phyloP scores from a whole-genome alignment of 1,140 invertebrate genomes.

The Leptinotarsa defecta region DNA sequence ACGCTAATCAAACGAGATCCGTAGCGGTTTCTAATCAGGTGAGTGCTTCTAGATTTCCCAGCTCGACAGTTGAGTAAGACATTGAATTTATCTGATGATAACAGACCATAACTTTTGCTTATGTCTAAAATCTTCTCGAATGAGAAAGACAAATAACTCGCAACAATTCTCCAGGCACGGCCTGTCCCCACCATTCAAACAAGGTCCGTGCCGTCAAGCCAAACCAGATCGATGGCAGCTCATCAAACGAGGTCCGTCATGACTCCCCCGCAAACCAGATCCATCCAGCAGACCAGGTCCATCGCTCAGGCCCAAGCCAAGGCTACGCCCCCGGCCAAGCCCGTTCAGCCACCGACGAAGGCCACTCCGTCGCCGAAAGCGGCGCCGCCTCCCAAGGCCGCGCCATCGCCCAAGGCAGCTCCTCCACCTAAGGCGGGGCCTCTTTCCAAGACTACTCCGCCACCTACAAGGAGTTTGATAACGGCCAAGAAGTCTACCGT shows the following conservation, averaged over 20 bases:
- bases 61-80: too few relatives aligned
- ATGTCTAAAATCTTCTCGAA: too few relatives aligned
- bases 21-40: background rate
- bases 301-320: background rate
- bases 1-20: background rate
- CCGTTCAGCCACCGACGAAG: slow-evolving; percentile 26
- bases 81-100: too few relatives aligned
- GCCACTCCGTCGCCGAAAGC: slow-evolving; percentile 8
- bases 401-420: background rate
- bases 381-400: slow-evolving; percentile 20
- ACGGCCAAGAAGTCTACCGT: background rate
- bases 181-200: background rate
- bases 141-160: too few relatives aligned
- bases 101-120: too few relatives aligned
- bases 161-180: too few relatives aligned
- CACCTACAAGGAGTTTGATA: background rate
- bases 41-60: background rate
- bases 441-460: background rate
- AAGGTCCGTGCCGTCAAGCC: background rate
- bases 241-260: slow-evolving; percentile 1
- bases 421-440: background rate
- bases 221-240: background rate
- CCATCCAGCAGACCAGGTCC: slow-evolving; percentile 10
- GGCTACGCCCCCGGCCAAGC: background rate
- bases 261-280: slow-evolving; percentile 19